Conservation (phyloP, 2,113 vertebrate genomes). For the Cheilinus undulatus region DNA sequence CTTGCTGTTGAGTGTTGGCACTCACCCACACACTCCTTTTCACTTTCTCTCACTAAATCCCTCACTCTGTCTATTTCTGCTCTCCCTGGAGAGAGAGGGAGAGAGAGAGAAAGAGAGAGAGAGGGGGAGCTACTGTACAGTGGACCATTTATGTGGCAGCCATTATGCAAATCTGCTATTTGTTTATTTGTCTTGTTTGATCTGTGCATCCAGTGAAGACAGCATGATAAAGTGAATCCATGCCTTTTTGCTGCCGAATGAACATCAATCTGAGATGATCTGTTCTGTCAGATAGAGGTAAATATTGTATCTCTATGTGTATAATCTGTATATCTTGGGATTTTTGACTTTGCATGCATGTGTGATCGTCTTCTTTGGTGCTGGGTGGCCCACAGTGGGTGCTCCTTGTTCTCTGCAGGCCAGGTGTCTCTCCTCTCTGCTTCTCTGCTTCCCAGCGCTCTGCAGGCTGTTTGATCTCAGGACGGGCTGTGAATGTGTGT, state of each 20-base stretch:
- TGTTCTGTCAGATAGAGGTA: slow-evolving; percentile 35
- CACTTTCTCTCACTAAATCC: slow-evolving; percentile 55
- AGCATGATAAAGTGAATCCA: slow-evolving; percentile 19
- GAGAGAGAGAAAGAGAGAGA: slow-evolving; percentile 3
- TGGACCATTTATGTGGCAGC: slow-evolving; percentile 48
- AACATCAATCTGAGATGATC: slow-evolving; percentile 32
- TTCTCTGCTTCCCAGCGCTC: slow-evolving; percentile 32
- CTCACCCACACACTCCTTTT: slow-evolving; percentile 56
- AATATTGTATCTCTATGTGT: slow-evolving; percentile 28
- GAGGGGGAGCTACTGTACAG: slow-evolving; percentile 21
- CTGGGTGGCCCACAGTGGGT: slow-evolving; percentile 46
- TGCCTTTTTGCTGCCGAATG: slow-evolving; percentile 27
- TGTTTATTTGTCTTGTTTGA: slow-evolving; percentile 53
- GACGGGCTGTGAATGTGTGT: slow-evolving; percentile 29
- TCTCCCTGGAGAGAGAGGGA: slow-evolving; percentile 31
- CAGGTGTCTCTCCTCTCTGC: slow-evolving; percentile 47
- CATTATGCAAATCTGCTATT: slow-evolving; percentile 62
- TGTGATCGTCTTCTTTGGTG: background rate
- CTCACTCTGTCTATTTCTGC: slow-evolving; percentile 51
- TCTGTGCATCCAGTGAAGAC: slow-evolving; percentile 35
- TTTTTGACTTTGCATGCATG: slow-evolving; percentile 8
- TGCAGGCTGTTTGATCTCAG: slow-evolving; percentile 52
- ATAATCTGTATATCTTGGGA: background rate
- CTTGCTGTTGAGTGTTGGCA: slow-evolving; percentile 57
- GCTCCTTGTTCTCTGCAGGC: slow-evolving; percentile 50